Evolutionary conservation across 2,797 vertebrate species (phyloP), one percentile per base, ranked within the genome.

Genomic region (Argyrosomus regius): DNA sequence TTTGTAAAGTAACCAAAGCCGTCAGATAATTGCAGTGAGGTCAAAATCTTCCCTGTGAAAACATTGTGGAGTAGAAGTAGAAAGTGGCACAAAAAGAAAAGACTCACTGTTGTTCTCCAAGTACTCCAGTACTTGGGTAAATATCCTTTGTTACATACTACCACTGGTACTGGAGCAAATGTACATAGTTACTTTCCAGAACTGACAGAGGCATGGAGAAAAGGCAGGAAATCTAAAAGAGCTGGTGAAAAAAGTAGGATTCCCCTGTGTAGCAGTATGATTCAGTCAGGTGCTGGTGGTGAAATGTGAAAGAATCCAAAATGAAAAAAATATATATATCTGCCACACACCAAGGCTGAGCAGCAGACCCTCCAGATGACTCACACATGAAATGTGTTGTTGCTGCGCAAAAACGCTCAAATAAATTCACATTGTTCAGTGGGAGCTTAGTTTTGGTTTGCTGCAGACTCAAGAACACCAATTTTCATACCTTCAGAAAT

Each of bases 301-400:
- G 28, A 70, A 79, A 81, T 61, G 52, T 70, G 46, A 69, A 62
- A 67, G 24, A 78, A 69, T 72, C 26, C 12, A 65, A 73, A 59
- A 61, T 72, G 16, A 5, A 49, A 20, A 22, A 67, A 72, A 74
- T 50, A 39, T 9, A 39, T 39, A 39, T 39, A 67, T 46, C 59
- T 52, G 12, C 18, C 3, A 1, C 59, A 52, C 17, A 61, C 41
- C 14, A 73, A 43, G 67, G 49, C 66, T 64, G 70, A 75, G 65
- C 68, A 64, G 7, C 45, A 77, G 69, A 75, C 59, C 62, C 67
- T 71, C 16, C 4, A 56, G 41, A 70, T 24, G 35, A 82, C 35
- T 74, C 60, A 48, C 45, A 67, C 70, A 68, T 49, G 45, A 78
- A 81, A 35, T 52, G 49, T 56, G 56, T 68, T 68, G n/a, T 69